Evolutionary conservation across 1,140 invertebrate genomes (phyloP), one percentile per base, ranked within the genome.

Genomic region (Wasmannia auropunctata): DNA sequence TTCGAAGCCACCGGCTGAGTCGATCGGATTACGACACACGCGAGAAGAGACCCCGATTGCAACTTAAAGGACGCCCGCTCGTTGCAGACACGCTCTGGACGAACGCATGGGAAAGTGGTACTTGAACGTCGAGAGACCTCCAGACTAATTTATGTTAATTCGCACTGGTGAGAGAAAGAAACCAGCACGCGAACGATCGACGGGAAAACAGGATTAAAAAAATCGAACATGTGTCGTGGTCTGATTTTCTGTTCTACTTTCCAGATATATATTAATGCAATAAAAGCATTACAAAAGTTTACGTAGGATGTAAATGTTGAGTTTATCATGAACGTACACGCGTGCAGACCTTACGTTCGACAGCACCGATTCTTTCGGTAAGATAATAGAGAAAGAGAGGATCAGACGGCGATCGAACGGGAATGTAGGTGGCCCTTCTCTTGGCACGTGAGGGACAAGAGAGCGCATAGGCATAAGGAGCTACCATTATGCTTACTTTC

Each of bases 101-200:
- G 62, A 37, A 62, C 65, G 74, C 62, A 81, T 34, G 75, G 54
- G 86, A 89, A 89, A 88, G 88, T 86, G 69, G 75, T 76, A 86
- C 60, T 69, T 69, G 60, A 43, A 79, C 60, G 56, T 80, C 72
- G 79, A 76, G 65, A 88, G 69, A 58, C 54, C 60, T 89, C 46
- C 87, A 69, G 69, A 88, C 54, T 89, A 88, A 88, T 88, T 89
- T 81, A 88, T 81, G 83, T 88, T 88, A 88, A 89, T 89, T 80
- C 69, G 60, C 63, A 43, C 22, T 34, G 51, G 74, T 28, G 77
- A 28, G 56, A 63, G 10, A 75, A 76, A 86, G 25, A 28, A 63
- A 63, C n/a, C 40, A 49, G 14, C 43, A 7, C 22, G 3, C 7
- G 19, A 54, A 19, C 65, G 49, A 56, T 49, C 22, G 58, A 14